Base-by-base conservation (phyloP, 2,888 invertebrate genomes). In the Anagyrus pseudococci region DNA sequence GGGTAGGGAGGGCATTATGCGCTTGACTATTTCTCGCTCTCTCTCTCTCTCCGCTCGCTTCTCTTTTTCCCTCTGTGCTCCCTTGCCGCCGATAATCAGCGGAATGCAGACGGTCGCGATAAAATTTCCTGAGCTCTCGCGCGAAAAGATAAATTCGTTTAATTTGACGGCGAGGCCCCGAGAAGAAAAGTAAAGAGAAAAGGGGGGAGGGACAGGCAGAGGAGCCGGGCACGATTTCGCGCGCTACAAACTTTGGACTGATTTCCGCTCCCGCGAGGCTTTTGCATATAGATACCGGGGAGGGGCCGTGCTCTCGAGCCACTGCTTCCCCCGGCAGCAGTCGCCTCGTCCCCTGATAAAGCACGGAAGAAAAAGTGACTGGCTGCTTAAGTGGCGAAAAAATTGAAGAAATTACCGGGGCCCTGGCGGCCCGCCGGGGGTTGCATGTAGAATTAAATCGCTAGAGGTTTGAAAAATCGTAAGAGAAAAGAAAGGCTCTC, bases 201-300 rank as follows among this genome's bases (percentile, higher is more conserved):
- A n/a, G n/a, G n/a, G n/a, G n/a, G n/a, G n/a, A n/a, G n/a, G n/a
- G n/a, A n/a, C n/a, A n/a, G n/a, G n/a, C n/a, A n/a, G n/a, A n/a
- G n/a, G n/a, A n/a, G n/a, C n/a, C n/a, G 55, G 53, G 49, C 62
- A 47, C 60, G 64, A 64, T 60, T 64, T 60, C 49, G 56, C 57
- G 57, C 50, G 29, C 50, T 40, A 37, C 64, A 55, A 64, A 64
- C 59, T 64, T 59, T 29, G 19, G 50, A 46, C 58, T 26, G 55
- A 52, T 58, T 59, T 55, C n/a, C 50, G 49, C 52, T 57, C 50
- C 46, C 63, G 37, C 40, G 58, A 50, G 54, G 25, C 23, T 19
- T 29, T 15, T 54, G 22, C 22, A 17, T 41, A 22, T 41, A n/a
- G 43, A 54, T 7, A 48, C 33, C 33, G 33, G 8, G 33, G 33